Conservation (phyloP, 2,888 invertebrate species). For the Drymonia ruficornis region DNA sequence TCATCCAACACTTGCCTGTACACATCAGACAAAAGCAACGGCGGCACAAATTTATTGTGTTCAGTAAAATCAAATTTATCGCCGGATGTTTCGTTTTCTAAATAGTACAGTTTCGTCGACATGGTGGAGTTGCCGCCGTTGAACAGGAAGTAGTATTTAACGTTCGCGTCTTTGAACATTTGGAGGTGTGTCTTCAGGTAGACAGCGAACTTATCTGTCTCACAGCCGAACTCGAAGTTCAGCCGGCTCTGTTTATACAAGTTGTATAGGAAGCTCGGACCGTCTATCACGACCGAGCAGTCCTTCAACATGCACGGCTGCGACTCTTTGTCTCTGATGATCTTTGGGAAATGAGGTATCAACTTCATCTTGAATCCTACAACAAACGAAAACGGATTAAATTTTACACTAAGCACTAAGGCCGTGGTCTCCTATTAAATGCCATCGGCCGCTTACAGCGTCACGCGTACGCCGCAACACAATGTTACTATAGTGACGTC, state of each 20-base stretch:
- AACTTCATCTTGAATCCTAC: background rate
- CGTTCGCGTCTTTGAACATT: constrained; percentile 46
- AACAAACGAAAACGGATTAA: background rate
- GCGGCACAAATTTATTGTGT: constrained; percentile 14
- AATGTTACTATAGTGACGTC: too few species aligned
- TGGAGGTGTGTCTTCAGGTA: constrained; percentile 34
- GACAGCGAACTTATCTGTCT: constrained; percentile 43
- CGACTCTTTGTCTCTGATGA: background rate
- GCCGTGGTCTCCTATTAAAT: too few species aligned
- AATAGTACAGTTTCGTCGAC: constrained; percentile 18
- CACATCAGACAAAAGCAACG: constrained; percentile 41
- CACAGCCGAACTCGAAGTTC: constrained; percentile 43
- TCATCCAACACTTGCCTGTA: constrained; percentile 47
- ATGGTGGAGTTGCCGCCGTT: constrained; percentile 47
- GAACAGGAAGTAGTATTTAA: constrained; percentile 50
- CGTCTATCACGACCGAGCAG: constrained; percentile 51
- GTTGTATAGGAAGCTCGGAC: constrained; percentile 42
- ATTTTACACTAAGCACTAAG: too few species aligned
- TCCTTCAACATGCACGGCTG: constrained; percentile 29
- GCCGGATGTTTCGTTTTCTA: background rate
- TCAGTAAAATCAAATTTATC: constrained; percentile 6
- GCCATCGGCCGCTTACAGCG: too few species aligned
- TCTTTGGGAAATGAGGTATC: background rate
- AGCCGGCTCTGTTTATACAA: constrained; percentile 34
- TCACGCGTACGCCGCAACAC: too few species aligned